These are phyloP conservation scores for Julus scandinavius DNA, from an alignment of 2,888 invertebrate species.

Conservation along the genomic window DNA sequence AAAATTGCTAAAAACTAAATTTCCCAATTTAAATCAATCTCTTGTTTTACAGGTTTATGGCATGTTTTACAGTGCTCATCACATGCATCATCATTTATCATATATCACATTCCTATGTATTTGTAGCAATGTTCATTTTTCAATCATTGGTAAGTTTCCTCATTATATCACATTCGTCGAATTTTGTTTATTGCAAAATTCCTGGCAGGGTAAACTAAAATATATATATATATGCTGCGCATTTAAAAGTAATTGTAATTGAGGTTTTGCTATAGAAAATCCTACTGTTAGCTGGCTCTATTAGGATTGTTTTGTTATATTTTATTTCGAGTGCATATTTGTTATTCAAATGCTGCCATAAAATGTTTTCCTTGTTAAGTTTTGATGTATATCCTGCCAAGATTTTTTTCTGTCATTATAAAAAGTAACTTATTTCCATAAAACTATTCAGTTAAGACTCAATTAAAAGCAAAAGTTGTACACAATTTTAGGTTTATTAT, in stretches of 20 bases:
- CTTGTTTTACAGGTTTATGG: slow-evolving; percentile 3
- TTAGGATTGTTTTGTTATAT: slow-evolving; percentile 26
- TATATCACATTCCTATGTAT: background rate
- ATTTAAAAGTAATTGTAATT: slow-evolving; percentile 1
- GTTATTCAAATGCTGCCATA: slow-evolving; percentile 12
- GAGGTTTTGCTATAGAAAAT: slow-evolving; percentile 1
- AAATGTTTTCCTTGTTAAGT: slow-evolving; percentile 31
- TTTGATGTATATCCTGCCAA: background rate
- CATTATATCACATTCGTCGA: background rate
- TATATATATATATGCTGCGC: background rate
- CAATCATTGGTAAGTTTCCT: background rate
- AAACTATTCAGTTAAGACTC: background rate
- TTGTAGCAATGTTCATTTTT: slow-evolving; percentile 8
- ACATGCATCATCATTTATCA: background rate
- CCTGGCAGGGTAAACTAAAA: background rate
- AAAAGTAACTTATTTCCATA: background rate
- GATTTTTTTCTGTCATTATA: background rate
- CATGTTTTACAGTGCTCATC: background rate
- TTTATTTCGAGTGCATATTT: background rate
- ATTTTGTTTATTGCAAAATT: background rate
- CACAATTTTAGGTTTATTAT: slow-evolving; percentile 29
- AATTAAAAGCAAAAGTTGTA: background rate
- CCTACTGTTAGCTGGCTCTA: slow-evolving; percentile 47
- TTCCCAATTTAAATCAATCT: background rate
- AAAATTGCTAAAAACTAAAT: background rate